Evolutionary conservation across 2,113 vertebrate species (phyloP), one percentile per base, ranked within the genome.

Genomic region (Chaetodon trifascialis): DNA sequence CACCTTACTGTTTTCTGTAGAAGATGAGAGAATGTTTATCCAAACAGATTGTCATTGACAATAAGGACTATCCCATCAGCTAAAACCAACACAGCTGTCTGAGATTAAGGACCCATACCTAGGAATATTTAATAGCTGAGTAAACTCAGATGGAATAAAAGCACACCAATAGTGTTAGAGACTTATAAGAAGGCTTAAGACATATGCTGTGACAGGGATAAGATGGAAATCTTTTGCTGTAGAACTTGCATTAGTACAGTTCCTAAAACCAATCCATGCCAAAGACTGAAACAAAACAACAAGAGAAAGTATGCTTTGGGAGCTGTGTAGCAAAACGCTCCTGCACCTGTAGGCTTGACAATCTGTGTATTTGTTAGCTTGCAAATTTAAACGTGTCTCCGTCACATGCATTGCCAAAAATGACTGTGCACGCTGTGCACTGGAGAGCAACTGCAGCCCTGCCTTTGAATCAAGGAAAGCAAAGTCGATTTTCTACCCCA

Each of bases 11-110:
- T 44, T 87, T 73, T 86, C 62, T 79, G 60, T 75, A 11, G 34
- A 86, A 63, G 86, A 88, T 85, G 79, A 81, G 34, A 44, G 23
- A 46, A 68, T 88, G 85, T 88, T 91, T 88, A 86, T 86, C 25
- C 77, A 85, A 75, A 73, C 79, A 51, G 47, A 85, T 66, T 86
- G 73, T 70, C 83, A 75, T 66, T 85, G 79, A 86, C 76, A 80
- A 56, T 85, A 79, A 82, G 72, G 58, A 19, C 44, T 36, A 64
- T 75, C 65, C 84, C 59, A 89, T 89, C 80, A 77, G 70, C 75
- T 89, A 85, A 85, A 87, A 88, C 64, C 83, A 92, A 88, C 86
- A 89, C 86, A 91, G 79, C 81, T 89, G 82, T 55, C 79, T 80
- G 76, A 64, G 75, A 65, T 3, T 72, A 54, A 76, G 77, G 63